Base-by-base conservation (phyloP, 2,888 invertebrate species). In the Periphyllus acericola region DNA sequence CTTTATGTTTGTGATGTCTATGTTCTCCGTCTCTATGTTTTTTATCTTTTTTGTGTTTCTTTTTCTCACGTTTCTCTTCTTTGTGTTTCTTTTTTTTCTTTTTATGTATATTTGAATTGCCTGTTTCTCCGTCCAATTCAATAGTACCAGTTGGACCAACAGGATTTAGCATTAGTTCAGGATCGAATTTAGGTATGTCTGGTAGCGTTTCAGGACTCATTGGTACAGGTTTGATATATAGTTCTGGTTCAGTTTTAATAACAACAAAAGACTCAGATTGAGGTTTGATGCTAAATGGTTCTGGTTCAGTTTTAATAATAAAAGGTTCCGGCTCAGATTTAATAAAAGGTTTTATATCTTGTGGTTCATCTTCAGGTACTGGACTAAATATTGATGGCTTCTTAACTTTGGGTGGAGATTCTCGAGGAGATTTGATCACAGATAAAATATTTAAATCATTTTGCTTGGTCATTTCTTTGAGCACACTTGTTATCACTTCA, bases 21-120 rank as follows among this genome's bases (percentile, higher is more conserved):
- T 92, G 91, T 91, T 92, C 91, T 90, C 92, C 91, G 2, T 94
- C 93, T 89, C 93, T 94, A 83, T 94, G 94, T 90, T 95, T 95
- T 34, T 91, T 90, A 91, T 95, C 95, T 90, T 95, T 95, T 90
- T 90, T 91, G 80, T 91, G 91, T 66, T 91, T 91, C 89, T 92
- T 92, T 89, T 91, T 90, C 83, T 91, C 91, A n/a, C 90, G 83
- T 87, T 89, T 89, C 46, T 89, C 89, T 68, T 89, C 89, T 85
- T 89, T 86, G 76, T 89, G 89, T 71, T 89, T 80, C 75, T 89
- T 89, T 71, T 88, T 88, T 84, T 89, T 89, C 80, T 89, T 88
- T 84, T 89, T 89, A 80, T 89, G 85, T 72, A 83, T 89, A 78
- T 87, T 90, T 32, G 72, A 75, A 87, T 74, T 87, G 81, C 74